Percentiles rank a stretch among this genome's conserved stretches.
Conservation (phyloP, 2,797 vertebrate species). For the Melanotaenia nigrans region DNA sequence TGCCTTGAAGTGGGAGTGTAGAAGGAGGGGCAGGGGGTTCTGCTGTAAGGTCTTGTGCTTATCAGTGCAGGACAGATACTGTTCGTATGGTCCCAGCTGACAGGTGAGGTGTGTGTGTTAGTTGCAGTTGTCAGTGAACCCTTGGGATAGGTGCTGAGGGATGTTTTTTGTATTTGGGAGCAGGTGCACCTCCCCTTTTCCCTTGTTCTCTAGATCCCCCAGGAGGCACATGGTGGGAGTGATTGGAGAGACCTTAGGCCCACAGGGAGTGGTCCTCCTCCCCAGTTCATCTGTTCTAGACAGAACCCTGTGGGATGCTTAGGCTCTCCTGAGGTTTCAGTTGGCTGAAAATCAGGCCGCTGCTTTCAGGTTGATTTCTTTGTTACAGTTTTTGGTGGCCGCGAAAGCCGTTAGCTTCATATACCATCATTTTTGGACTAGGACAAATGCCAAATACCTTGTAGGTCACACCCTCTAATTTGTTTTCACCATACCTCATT, state of each 20-base stretch:
- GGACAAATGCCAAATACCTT: constrained; percentile 43
- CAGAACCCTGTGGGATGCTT: constrained; percentile 68
- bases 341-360: constrained; percentile 69
- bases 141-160: constrained; percentile 74
- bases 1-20: constrained; percentile 42
- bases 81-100: constrained; percentile 64
- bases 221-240: constrained; percentile 79
- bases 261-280: constrained; percentile 69
- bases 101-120: constrained; percentile 64
- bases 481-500: constrained; percentile 50
- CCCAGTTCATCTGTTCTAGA: constrained; percentile 78
- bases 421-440: constrained; percentile 21
- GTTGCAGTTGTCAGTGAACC: constrained; percentile 60
- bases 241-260: constrained; percentile 72
- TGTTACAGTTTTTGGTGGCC: constrained; percentile 57
- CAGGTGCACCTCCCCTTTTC: constrained; percentile 67
- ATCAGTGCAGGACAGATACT: constrained; percentile 74
- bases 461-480: constrained; percentile 56
- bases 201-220: constrained; percentile 66
- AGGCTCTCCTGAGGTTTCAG: constrained; percentile 60
- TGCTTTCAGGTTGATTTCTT: constrained; percentile 71
- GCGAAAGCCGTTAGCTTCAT: constrained; percentile 42
- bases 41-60: constrained; percentile 69
- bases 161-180: constrained; percentile 68
- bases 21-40: constrained; percentile 12